Evolutionary conservation across 1,140 invertebrate species (phyloP), one percentile per base, ranked within the genome.

Genomic region (Drosophila novamexicana): DNA sequence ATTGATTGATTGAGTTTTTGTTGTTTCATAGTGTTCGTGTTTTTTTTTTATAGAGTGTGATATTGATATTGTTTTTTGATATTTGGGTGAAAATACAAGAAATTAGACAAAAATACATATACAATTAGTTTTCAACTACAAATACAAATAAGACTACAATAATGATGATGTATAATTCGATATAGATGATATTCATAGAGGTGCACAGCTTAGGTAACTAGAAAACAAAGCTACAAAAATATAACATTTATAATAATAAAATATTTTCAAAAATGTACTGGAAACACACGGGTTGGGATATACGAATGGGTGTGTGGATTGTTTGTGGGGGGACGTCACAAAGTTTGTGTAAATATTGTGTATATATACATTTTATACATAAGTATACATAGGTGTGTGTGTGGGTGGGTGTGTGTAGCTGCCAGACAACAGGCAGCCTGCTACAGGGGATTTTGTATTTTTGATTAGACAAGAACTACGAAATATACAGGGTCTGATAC

Each of bases 101-200:
- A 91, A 90, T 91, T 91, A 91, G 89, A 91, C 89, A 91, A 91
- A 78, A 91, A 91, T 91, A 91, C 89, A 91, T 85, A 85, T 89
- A 90, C 85, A 90, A 91, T 91, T 91, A 91, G 88, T 91, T 91
- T 81, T 90, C 86, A 90, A 89, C 80, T 89, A 91, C 82, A 78
- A 84, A 81, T 91, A 91, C 88, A 75, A 58, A 75, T 83, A 80
- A 70, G 74, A 74, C 76, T 86, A 75, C 65, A 34, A 57, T 34
- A 61, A 66, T 58, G 67, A 57, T 50, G n/a, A 76, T 76, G 78
- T 62, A 52, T 53, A 32, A 52, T 44, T 65, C 53, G 12, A 52
- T 56, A 58, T 58, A n/a, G 50, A 42, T 58, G 47, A 49, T 59
- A 16, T 50, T 61, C 65, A 12, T 78, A 56, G 70, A 49, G 53